These are phyloP conservation scores for Hyperoodon ampullatus DNA, from an alignment of 2,113 vertebrate species.

Conservation along the genomic window DNA sequence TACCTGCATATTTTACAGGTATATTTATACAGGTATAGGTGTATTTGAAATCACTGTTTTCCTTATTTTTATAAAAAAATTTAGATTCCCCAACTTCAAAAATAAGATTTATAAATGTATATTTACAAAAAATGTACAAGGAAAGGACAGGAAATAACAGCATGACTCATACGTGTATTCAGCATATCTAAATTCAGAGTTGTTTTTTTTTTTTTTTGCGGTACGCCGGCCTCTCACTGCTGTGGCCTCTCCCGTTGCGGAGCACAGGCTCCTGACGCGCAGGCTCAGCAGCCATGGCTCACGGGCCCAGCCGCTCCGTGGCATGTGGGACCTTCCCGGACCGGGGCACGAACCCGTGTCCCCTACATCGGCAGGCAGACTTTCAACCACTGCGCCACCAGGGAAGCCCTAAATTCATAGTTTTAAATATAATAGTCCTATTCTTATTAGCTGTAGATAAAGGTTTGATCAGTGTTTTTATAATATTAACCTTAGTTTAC, in stretches of 20 bases:
- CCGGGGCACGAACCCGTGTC: too few relatives aligned
- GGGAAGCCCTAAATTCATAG: not conserved
- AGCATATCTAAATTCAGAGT: not conserved
- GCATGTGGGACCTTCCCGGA: too few relatives aligned
- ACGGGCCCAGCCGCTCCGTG: too few relatives aligned
- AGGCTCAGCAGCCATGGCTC: too few relatives aligned
- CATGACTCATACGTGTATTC: not conserved
- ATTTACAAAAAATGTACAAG: not conserved
- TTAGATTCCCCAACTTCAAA: not conserved
- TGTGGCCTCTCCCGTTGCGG: too few relatives aligned
- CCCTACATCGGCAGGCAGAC: too few relatives aligned
- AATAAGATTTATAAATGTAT: not conserved
- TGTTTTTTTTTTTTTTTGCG: not conserved
- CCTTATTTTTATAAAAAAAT: not conserved
- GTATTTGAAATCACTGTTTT: conserved; percentile 5
- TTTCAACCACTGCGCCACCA: too few relatives aligned
- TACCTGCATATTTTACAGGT: not conserved
- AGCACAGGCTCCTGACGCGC: too few relatives aligned
- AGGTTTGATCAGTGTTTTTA: not conserved
- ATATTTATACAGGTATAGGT: not conserved
- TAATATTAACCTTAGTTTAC: not conserved
- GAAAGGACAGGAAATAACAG: not conserved
- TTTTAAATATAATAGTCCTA: conserved; percentile 31
- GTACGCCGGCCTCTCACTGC: too few relatives aligned
- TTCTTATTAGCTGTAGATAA: not conserved